These are phyloP conservation scores for Horisme vitalbata DNA, from an alignment of 2,888 invertebrate species.

Conservation along the genomic window DNA sequence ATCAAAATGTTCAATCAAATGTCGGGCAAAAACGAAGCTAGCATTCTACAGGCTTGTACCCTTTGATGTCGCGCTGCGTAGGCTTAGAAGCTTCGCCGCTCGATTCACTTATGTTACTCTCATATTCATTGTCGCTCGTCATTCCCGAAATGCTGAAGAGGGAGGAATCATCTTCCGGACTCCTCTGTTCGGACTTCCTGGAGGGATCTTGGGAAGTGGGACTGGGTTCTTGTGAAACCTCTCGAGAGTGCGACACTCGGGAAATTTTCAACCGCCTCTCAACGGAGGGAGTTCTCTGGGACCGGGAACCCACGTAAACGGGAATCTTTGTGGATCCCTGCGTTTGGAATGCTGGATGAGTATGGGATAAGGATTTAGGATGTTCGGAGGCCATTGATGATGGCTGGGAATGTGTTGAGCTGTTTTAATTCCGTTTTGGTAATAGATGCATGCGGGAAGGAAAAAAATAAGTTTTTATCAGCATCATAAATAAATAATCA, in stretches of 20 bases:
- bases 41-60: conserved; percentile 78
- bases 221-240: conserved; percentile 73
- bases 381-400: conserved; percentile 77
- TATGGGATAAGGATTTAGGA: conserved; percentile 75
- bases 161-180: conserved; percentile 81
- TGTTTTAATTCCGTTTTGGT: conserved; percentile 68
- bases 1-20: conserved; percentile 61
- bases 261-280: conserved; percentile 61
- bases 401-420: conserved; percentile 81
- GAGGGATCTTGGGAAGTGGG: conserved; percentile 74
- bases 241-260: conserved; percentile 64
- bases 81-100: conserved; percentile 76
- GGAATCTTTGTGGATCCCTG: conserved; percentile 89
- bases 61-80: conserved; percentile 75
- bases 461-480: conserved; percentile 55
- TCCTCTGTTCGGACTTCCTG: conserved; percentile 77
- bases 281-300: conserved; percentile 80
- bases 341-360: conserved; percentile 81
- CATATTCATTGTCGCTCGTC: conserved; percentile 82
- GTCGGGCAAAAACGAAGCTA: conserved; percentile 71
- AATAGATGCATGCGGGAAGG: conserved; percentile 72
- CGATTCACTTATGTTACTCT: conserved; percentile 80
- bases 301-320: conserved; percentile 85
- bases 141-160: conserved; percentile 83
- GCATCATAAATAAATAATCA: conserved; percentile 32